Percentiles rank a stretch among this genome's conserved stretches.
These are phyloP conservation scores for Sylvilagus bachmani DNA, from an alignment of 2,113 vertebrate species.

Conservation along the genomic window DNA sequence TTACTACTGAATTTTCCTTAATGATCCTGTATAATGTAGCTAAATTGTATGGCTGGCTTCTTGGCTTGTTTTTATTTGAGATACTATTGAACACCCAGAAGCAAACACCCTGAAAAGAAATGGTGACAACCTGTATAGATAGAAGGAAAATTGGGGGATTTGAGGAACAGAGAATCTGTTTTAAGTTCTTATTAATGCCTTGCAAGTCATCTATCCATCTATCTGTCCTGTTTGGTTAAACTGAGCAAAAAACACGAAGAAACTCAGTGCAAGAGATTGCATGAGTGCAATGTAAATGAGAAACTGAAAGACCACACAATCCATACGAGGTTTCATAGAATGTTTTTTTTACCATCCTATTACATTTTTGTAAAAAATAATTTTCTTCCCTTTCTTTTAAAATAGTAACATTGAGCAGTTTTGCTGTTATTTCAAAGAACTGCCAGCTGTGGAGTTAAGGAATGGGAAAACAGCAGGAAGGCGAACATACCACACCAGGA, in stretches of 20 bases:
- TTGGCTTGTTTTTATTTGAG: conserved; percentile 23
- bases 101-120: not conserved
- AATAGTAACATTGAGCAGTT: conserved; percentile 98
- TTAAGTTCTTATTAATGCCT: conserved; percentile 46
- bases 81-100: conserved; percentile 44
- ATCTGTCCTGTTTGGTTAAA: conserved; percentile 8
- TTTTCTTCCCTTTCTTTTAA: conserved; percentile 74
- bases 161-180: conserved; percentile 1
- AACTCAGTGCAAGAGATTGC: not conserved
- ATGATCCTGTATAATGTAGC: not conserved
- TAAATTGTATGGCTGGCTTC: conserved; percentile 4
- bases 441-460: conserved; percentile 97
- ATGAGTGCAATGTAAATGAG: conserved; percentile 18
- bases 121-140: not conserved
- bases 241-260: not conserved
- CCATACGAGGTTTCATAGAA: conserved; percentile 11
- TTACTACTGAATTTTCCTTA: conserved; percentile 8
- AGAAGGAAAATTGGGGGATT: not conserved
- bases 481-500: conserved; percentile 97
- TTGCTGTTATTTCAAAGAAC: conserved; percentile 98
- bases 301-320: conserved; percentile 28
- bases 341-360: not conserved
- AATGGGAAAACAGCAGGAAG: conserved; percentile 98
- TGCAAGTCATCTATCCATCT: not conserved
- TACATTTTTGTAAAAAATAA: conserved; percentile 42